Percentiles rank a stretch among this genome's conserved stretches.
Conservation (phyloP, 92 coral and sea anemone genomes). For the Metridium senile region DNA sequence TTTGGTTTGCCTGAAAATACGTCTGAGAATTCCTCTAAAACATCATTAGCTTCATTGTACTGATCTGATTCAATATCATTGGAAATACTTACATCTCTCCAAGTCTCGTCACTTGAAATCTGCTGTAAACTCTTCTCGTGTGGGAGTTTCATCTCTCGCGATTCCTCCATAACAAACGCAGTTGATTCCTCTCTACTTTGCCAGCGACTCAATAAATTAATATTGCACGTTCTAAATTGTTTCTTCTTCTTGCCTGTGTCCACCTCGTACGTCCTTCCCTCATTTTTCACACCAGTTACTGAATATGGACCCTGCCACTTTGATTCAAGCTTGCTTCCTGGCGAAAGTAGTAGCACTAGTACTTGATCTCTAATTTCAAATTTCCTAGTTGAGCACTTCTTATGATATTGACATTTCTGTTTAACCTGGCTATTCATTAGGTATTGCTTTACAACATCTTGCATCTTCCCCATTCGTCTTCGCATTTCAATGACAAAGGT, state of each 20-base stretch:
- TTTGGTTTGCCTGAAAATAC: too few relatives aligned
- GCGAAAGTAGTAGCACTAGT: slow-evolving; percentile 24
- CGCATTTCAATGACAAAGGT: slow-evolving; percentile 34
- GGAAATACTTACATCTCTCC: slow-evolving; percentile 32
- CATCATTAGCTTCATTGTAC: neutral
- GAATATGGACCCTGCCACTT: slow-evolving; percentile 48
- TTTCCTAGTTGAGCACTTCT: slow-evolving; percentile 11
- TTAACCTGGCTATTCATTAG: slow-evolving; percentile 13
- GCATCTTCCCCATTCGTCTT: slow-evolving; percentile 31
- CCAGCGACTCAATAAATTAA: slow-evolving; percentile 42
- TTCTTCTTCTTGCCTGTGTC: too few relatives aligned
- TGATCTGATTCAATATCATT: neutral
- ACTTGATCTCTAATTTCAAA: slow-evolving; percentile 35
- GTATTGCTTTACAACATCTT: slow-evolving; percentile 14
- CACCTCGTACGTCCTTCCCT: too few relatives aligned
- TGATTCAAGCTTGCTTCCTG: slow-evolving; percentile 34
- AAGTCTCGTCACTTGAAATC: slow-evolving; percentile 23
- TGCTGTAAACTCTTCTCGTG: slow-evolving; percentile 32
- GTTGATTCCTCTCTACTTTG: slow-evolving; percentile 34
- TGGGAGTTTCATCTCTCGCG: slow-evolving; percentile 17
- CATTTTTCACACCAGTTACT: slow-evolving; percentile 21
- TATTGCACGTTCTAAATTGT: slow-evolving; percentile 48
- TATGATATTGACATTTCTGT: slow-evolving; percentile 16
- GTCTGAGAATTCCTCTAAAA: too few relatives aligned
- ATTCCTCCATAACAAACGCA: slow-evolving; percentile 17